Evolutionary conservation across 2,797 vertebrate species (phyloP).

Genomic region (Decapterus maruadsi): DNA sequence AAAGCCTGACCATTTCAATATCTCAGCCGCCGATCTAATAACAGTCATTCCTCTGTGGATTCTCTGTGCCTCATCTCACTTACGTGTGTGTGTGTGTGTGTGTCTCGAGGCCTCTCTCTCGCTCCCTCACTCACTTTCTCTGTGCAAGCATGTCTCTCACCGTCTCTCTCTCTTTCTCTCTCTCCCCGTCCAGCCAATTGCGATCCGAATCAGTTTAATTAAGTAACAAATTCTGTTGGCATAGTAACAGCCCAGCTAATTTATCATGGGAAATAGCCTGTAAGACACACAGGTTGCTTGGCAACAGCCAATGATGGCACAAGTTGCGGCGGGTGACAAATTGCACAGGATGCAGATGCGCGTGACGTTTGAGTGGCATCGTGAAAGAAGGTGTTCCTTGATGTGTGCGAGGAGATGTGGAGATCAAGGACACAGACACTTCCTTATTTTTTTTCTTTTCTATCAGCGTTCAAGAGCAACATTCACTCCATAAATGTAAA

Average conservation of each 20-base stretch:
- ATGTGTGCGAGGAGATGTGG: not conserved
- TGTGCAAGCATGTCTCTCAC: constrained; percentile 37
- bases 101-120: constrained; percentile 36
- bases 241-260: constrained; percentile 95
- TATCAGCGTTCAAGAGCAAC: not conserved
- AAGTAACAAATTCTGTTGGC: constrained; percentile 97
- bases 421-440: not conserved
- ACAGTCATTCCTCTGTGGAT: constrained; percentile 75
- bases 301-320: constrained; percentile 92
- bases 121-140: constrained; percentile 60
- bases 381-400: constrained; percentile 49
- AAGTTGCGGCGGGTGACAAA: constrained; percentile 88
- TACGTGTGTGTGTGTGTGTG: constrained; percentile 42
- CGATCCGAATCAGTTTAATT: constrained; percentile 95
- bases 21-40: constrained; percentile 79
- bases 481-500: not conserved
- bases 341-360: constrained; percentile 89
- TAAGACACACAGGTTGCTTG: constrained; percentile 92
- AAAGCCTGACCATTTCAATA: constrained; percentile 81
- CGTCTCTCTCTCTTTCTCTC: constrained; percentile 73
- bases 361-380: constrained; percentile 83
- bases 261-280: constrained; percentile 93
- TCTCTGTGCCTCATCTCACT: constrained; percentile 70
- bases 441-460: not conserved
- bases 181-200: constrained; percentile 88